Conservation (phyloP, 2,113 vertebrate genomes). For the Melanerpes formicivorus region DNA sequence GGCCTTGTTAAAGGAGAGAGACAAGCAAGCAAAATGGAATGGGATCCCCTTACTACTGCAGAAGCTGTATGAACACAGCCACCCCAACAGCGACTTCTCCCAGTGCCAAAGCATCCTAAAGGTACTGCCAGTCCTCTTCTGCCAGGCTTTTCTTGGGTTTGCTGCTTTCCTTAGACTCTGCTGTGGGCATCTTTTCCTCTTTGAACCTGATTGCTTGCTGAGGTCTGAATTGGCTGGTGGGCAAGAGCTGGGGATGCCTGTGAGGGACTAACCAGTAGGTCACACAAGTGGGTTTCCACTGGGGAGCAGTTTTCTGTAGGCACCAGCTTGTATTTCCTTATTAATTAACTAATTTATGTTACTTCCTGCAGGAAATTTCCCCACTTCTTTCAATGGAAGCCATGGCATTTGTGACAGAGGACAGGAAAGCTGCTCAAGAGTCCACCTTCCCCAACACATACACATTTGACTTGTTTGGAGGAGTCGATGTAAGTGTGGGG, state of each 20-base stretch:
- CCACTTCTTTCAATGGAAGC: constrained; percentile 97
- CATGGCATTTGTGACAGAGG: constrained; percentile 97
- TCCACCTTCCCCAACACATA: constrained; percentile 95
- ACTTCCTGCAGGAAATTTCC: constrained; percentile 85
- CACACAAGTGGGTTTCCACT: not conserved
- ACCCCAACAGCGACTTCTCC: constrained; percentile 93
- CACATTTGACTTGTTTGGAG: constrained; percentile 97
- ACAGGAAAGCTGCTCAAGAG: constrained; percentile 93
- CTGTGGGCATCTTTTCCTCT: not conserved
- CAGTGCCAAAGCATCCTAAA: constrained; percentile 93
- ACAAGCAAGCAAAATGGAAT: constrained; percentile 94
- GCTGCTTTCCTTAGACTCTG: not conserved
- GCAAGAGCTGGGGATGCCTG: not conserved
- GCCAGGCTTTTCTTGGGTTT: not conserved
- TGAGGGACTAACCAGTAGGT: not conserved
- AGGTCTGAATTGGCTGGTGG: not conserved
- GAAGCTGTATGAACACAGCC: constrained; percentile 90
- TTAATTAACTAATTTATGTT: no score
- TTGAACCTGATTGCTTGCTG: not conserved
- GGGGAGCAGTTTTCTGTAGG: not conserved
- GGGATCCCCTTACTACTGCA: constrained; percentile 92
- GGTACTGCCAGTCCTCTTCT: constrained; percentile 71
- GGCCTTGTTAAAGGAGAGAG: constrained; percentile 89
- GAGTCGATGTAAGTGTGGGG: constrained; percentile 91
- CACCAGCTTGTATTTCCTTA: not conserved